A percentile compares a stretch with the other conserved stretches of the same genome.
These are phyloP conservation scores for Drosophila kepulauana DNA, from an alignment of 1,140 invertebrate species.

Conservation along the genomic window DNA sequence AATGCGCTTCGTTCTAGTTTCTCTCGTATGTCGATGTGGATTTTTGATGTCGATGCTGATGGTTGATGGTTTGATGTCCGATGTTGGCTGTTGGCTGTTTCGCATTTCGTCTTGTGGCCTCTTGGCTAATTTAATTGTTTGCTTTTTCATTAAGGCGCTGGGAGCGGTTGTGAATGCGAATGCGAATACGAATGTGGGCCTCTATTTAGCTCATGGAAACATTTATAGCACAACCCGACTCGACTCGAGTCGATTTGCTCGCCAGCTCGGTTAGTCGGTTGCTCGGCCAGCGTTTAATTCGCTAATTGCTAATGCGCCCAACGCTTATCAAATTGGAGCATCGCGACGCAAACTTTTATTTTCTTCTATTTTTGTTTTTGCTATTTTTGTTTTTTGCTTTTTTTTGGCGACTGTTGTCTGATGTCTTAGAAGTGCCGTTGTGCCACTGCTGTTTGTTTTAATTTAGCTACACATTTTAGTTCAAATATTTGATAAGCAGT, in stretches of 20 bases:
- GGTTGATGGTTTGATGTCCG: constrained; percentile 42
- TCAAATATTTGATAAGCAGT: constrained; percentile 78
- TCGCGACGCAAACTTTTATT: constrained; percentile 59
- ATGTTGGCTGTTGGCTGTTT: constrained; percentile 42
- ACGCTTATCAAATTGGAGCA: constrained; percentile 82
- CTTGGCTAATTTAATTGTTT: constrained; percentile 83
- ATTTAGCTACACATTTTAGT: constrained; percentile 79
- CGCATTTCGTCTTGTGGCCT: constrained; percentile 67
- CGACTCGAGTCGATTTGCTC: constrained; percentile 2
- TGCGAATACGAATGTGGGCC: constrained; percentile 47
- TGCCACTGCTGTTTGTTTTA: constrained; percentile 61
- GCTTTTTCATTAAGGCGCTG: constrained; percentile 72
- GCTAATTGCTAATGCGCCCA: constrained; percentile 77
- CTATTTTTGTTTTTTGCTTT: not conserved
- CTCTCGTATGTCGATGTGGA: constrained; percentile 49
- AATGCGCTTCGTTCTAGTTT: constrained; percentile 79
- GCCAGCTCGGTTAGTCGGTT: constrained; percentile 25
- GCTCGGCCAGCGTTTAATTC: constrained; percentile 67
- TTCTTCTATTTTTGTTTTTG: constrained; percentile 48
- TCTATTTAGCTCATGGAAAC: constrained; percentile 76
- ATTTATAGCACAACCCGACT: constrained; percentile 69
- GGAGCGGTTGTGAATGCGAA: constrained; percentile 16
- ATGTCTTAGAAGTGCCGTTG: constrained; percentile 34
- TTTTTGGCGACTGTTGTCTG: constrained; percentile 54
- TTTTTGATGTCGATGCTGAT: constrained; percentile 46